Evolutionary conservation across 2,888 invertebrate genomes (phyloP).

Genomic region (Cataglyphis altisquamis): DNA sequence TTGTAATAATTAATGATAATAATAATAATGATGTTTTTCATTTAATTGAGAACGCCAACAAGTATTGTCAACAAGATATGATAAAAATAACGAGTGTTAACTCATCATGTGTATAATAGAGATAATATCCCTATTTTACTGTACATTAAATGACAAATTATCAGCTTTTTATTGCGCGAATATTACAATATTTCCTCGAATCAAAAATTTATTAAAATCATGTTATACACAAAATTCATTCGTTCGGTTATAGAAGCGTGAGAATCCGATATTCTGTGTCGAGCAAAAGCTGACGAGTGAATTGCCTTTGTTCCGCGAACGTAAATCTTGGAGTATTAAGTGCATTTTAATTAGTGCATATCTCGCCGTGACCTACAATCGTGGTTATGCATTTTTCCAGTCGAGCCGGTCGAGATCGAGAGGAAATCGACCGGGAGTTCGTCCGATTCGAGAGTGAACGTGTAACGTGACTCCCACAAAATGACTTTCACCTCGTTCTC

Average conservation of each 20-base stretch:
- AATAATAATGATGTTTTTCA: conserved; percentile 40
- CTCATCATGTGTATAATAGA: background rate
- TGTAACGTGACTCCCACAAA: conserved; percentile 51
- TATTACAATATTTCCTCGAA: background rate
- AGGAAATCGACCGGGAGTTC: conserved; percentile 22
- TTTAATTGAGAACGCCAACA: conserved; percentile 3
- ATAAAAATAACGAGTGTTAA: conserved; percentile 8
- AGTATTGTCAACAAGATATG: conserved; percentile 29
- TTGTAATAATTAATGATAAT: conserved; percentile 30
- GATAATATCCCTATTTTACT: conserved; percentile 1
- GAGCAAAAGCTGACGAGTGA: background rate
- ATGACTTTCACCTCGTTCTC: conserved; percentile 70
- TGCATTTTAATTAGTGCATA: background rate
- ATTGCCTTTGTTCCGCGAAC: background rate
- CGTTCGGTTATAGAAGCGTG: background rate
- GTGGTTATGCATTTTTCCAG: conserved; percentile 24
- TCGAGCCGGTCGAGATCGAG: conserved; percentile 25
- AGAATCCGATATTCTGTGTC: background rate
- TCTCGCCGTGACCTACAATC: conserved; percentile 39
- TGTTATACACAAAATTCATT: background rate
- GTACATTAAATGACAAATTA: background rate
- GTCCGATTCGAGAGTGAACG: conserved; percentile 49
- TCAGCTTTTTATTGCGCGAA: background rate
- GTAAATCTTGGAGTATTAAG: conserved; percentile 1
- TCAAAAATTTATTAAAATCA: conserved; percentile 31